Base-by-base conservation (phyloP, 1,140 invertebrate genomes). In the Drosophila tani region DNA sequence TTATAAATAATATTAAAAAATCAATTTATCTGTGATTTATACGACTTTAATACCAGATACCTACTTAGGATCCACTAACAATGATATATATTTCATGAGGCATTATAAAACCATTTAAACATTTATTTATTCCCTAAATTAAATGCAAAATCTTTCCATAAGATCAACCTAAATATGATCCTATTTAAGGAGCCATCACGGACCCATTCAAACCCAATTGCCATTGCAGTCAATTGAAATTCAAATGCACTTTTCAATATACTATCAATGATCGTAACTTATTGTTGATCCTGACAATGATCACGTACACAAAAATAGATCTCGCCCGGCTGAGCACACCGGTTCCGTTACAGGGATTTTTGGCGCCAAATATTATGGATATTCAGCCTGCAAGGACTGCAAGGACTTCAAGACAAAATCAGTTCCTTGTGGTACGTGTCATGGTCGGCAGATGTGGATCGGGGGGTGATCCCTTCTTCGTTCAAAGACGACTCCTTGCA, bases 401-500 rank as follows among this genome's bases (percentile, higher is more conserved):
- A 27, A 27, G 8, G 35, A 55, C 35, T 11, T 46, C n/a, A 40
- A 53, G 64, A 69, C 47, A 35, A 51, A 74, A 74, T 74, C 70
- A 74, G 68, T 74, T 73, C 46, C 68, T 43, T 59, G 21, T 74
- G 70, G 68, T 73, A 74, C 70, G 70, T 74, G 70, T 60, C 68
- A 74, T 14, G 21, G 65, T n/a, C 49, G 27, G 5, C 5, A 74
- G 70, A 38, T 74, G 70, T 38, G 56, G 50, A 29, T 24, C 50
- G 11, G 27, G 45, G 45, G 69, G 67, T 67, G 64, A 24, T 41
- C 43, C 24, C 53, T 27, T 24, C 43, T 41, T 12, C 35, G 12
- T 12, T 38, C 35, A 11, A 0, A 32, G n/a, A 47, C 19, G 43
- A 47, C 35, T 50, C 29, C 53, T 73, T 55, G 41, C 59, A 85